Evolutionary conservation across 2,113 vertebrate species (phyloP), one percentile per base, ranked within the genome.

Genomic region (Myiopsitta monachus): DNA sequence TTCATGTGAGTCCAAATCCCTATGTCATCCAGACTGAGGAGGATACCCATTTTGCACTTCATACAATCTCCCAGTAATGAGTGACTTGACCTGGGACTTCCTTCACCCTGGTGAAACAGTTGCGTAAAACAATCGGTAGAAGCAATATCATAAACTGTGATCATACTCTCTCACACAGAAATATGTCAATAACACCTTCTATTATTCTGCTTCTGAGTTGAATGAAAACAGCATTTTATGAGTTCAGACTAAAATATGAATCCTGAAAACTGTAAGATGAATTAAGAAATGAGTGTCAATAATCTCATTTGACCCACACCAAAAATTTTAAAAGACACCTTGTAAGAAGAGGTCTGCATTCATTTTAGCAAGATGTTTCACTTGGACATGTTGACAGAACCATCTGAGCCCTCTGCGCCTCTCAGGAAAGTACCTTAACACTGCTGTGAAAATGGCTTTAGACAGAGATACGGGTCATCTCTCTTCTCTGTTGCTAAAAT

Each of bases 21-120:
- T 1, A 1, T 41, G 51, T 49, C 22, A 69, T 7, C 33, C 26
- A 39, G 14, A 64, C 23, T 0, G 1, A 75, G 21, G 39, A 81
- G 21, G 21, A 44, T 9, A 41, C 5, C 15, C 6, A 31, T 83
- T 66, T 31, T 44, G 49, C 36, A 49, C 39, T 55, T 61, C 57
- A 67, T 33, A 30, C 30, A 17, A 7, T 41, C 21, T 84, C 39
- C 28, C 22, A 51, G 18, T 46, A 62, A 57, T 31, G 13, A 81
- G 8, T 30, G 11, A 46, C 1, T 0, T 23, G 46, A 62, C 31
- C 27, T 38, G 23, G 30, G 61, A 47, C 30, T 57, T 66, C 11
- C 14, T 64, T 78, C 52, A 8, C 16, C 30, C 16, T 27, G 9
- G 4, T 33, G 52, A 70, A 80, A 30, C 24, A 64, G 17, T 31